phyloP scores from a whole-genome alignment of 2,888 invertebrate genomes.

The Cephus nigrinus region DNA sequence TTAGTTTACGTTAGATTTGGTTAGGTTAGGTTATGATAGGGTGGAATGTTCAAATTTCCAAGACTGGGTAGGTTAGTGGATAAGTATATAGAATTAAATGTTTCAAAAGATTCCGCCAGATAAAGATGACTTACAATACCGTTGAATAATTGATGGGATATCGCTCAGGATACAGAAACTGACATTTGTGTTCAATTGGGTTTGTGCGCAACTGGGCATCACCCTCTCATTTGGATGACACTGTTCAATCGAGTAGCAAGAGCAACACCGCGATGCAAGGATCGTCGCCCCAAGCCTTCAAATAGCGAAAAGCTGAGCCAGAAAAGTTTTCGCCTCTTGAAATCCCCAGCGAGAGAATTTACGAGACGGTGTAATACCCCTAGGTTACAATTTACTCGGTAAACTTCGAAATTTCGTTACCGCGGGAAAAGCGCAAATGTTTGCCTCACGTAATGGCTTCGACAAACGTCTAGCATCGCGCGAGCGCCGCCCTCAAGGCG shows the following conservation, averaged over 20 bases:
- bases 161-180: too few species aligned
- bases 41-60: too few species aligned
- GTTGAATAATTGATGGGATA: too few species aligned
- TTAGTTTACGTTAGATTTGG: too few species aligned
- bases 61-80: too few species aligned
- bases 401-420: constrained; percentile 43
- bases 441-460: constrained; percentile 26
- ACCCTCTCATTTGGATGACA: neutral
- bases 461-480: constrained; percentile 19
- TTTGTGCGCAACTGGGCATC: too few species aligned
- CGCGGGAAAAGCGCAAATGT: constrained; percentile 32
- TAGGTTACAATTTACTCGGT: constrained; percentile 39
- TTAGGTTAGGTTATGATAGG: too few species aligned
- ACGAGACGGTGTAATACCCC: constrained; percentile 31
- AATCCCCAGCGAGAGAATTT: constrained; percentile 33
- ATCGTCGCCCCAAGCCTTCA: constrained; percentile 20
- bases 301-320: too few species aligned
- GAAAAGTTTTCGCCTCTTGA: constrained; percentile 32
- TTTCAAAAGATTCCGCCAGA: too few species aligned
- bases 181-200: too few species aligned
- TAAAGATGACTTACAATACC: too few species aligned
- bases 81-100: too few species aligned
- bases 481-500: constrained; percentile 9
- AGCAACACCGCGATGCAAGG: constrained; percentile 15
- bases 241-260: neutral